Evolutionary conservation across 2,113 vertebrate species (phyloP).

Genomic region (Thamnophis sirtalis): DNA sequence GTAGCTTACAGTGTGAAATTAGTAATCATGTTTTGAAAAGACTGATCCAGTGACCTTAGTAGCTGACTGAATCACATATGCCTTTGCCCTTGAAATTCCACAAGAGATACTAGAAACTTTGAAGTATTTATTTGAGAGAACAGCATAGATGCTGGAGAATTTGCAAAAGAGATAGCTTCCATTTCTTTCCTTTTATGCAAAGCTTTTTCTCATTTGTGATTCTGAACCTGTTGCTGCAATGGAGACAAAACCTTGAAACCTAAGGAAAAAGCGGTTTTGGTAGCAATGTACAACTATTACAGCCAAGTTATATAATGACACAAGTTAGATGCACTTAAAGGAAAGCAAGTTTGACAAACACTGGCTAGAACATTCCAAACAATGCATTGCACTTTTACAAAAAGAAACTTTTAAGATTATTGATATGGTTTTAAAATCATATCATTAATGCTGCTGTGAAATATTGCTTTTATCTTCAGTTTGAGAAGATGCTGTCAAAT

Average conservation of each 20-base stretch:
- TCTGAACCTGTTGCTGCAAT: neutral
- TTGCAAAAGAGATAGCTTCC: neutral
- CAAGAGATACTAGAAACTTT: neutral
- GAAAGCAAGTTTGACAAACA: neutral
- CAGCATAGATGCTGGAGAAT: neutral
- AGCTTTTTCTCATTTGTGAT: neutral
- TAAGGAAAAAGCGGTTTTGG: neutral
- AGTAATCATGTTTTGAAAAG: neutral
- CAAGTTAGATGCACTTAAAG: neutral
- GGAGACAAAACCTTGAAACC: neutral
- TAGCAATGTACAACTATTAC: neutral
- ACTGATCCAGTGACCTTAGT: neutral
- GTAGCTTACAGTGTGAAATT: neutral
- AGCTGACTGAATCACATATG: neutral
- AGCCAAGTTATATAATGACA: neutral
- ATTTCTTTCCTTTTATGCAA: neutral
- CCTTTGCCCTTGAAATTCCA: neutral
- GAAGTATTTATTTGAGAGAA: neutral
- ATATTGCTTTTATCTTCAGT: neutral
- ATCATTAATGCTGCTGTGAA: neutral
- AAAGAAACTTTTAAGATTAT: rapidly evolving
- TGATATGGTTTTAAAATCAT: neutral
- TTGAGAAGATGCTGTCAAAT: neutral
- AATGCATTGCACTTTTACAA: neutral
- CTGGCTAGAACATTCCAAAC: neutral